Conservation (phyloP, 2,797 vertebrate species). For the Heliangelus exortis region DNA sequence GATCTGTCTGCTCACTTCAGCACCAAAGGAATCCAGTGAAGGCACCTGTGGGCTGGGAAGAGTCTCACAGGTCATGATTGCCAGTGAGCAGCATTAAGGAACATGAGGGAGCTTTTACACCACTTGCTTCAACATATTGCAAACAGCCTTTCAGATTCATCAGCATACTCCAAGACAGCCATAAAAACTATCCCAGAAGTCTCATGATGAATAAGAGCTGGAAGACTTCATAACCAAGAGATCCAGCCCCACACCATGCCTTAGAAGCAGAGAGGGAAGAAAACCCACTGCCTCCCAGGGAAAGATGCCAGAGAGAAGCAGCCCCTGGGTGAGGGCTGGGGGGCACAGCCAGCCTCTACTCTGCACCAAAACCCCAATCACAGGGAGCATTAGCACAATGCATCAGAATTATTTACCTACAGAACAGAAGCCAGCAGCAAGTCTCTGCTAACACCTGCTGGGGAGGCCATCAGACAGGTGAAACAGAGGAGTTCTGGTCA, state of each 20-base stretch:
- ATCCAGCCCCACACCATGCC: not conserved
- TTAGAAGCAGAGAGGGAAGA: not conserved
- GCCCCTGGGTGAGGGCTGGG: not conserved
- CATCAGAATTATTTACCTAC: too few species aligned
- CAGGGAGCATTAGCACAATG: not conserved
- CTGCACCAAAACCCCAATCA: accelerated
- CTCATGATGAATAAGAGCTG: not conserved
- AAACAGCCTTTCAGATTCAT: not conserved
- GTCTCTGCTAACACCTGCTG: not conserved
- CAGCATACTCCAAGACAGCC: not conserved
- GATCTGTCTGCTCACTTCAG: not conserved
- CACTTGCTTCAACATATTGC: not conserved
- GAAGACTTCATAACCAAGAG: not conserved
- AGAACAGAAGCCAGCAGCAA: not conserved
- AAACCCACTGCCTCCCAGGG: not conserved
- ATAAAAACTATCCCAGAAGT: not conserved
- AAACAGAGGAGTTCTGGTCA: not conserved
- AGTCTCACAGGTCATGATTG: not conserved
- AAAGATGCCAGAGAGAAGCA: not conserved
- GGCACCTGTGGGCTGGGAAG: not conserved
- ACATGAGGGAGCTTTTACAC: too few species aligned
- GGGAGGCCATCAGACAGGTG: not conserved
- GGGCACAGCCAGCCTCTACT: not conserved
- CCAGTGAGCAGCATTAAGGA: not conserved
- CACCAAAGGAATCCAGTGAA: not conserved